Evolutionary conservation across 2,888 invertebrate genomes (phyloP).

Genomic region (Labia minor): DNA sequence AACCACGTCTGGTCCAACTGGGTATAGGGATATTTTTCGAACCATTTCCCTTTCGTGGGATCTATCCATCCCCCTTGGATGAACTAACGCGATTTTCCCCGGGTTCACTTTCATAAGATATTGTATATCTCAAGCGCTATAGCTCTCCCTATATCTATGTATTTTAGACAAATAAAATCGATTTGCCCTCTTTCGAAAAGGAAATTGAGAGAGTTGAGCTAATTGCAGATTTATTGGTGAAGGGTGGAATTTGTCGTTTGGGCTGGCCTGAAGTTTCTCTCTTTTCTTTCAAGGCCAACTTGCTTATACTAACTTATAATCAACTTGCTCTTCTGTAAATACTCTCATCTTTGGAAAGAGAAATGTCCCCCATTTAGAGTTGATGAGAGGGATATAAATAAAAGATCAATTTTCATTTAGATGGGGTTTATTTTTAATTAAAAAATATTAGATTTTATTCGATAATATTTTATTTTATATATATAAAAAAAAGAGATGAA

Average conservation of each 20-base stretch:
- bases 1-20: neutral
- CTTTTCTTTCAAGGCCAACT: neutral
- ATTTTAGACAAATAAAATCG: conserved; percentile 7
- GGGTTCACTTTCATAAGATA: neutral
- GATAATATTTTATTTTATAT: too few species aligned
- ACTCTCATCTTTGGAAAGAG: neutral
- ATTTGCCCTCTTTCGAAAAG: neutral
- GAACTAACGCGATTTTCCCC: conserved; percentile 1
- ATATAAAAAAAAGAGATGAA: too few species aligned
- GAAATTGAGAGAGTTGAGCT: conserved; percentile 5
- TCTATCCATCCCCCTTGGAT: neutral
- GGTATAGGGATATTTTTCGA: conserved; percentile 2
- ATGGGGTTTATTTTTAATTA: too few species aligned
- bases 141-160: neutral
- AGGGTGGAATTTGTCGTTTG: neutral
- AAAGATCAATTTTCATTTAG: neutral
- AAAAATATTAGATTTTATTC: too few species aligned
- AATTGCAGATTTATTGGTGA: conserved; percentile 3
- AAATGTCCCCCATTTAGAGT: neutral
- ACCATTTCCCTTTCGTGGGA: conserved; percentile 2
- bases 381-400: neutral
- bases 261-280: neutral
- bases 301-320: conserved; percentile 8
- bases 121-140: neutral
- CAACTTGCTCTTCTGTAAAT: conserved; percentile 2